These are phyloP conservation scores for Lepidurus couesii DNA, from an alignment of 1,140 invertebrate genomes.

Conservation along the genomic window DNA sequence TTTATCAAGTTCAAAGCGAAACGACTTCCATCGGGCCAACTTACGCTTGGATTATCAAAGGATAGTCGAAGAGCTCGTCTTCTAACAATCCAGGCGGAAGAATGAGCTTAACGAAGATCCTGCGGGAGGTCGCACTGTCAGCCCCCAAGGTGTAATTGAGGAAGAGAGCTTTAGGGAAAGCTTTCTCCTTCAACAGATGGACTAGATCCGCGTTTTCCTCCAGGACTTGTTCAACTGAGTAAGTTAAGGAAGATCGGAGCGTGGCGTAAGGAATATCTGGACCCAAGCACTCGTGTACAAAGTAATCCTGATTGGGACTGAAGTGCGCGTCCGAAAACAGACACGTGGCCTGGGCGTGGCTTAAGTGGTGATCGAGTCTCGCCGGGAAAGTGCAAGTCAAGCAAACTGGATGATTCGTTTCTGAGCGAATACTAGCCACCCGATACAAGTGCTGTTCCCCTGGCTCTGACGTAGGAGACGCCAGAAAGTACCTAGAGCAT, in stretches of 20 bases:
- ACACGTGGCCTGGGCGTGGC: constrained; percentile 26
- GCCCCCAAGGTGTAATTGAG: constrained; percentile 24
- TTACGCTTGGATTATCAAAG: constrained; percentile 72
- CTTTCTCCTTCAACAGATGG: constrained; percentile 27
- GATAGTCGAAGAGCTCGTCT: constrained; percentile 72
- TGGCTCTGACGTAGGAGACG: constrained; percentile 58
- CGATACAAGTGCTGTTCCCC: constrained; percentile 69
- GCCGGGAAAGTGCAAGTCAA: constrained; percentile 47
- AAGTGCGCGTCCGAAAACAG: constrained; percentile 34
- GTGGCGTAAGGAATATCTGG: constrained; percentile 54
- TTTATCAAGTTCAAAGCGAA: neutral
- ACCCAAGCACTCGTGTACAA: constrained; percentile 62
- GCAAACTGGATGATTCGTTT: constrained; percentile 44
- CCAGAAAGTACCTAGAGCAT: constrained; percentile 59
- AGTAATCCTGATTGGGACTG: constrained; percentile 45
- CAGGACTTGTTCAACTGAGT: constrained; percentile 45
- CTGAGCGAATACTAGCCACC: constrained; percentile 47
- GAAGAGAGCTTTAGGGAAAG: constrained; percentile 28
- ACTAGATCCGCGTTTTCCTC: constrained; percentile 23
- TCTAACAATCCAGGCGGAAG: constrained; percentile 70
- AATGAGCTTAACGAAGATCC: constrained; percentile 55
- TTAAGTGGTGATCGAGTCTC: constrained; percentile 24
- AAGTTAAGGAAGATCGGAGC: constrained; percentile 36
- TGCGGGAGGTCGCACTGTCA: constrained; percentile 20
- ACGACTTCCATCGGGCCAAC: constrained; percentile 39